Conservation (phyloP, 2,797 vertebrate genomes). For the Carduelis carduelis region DNA sequence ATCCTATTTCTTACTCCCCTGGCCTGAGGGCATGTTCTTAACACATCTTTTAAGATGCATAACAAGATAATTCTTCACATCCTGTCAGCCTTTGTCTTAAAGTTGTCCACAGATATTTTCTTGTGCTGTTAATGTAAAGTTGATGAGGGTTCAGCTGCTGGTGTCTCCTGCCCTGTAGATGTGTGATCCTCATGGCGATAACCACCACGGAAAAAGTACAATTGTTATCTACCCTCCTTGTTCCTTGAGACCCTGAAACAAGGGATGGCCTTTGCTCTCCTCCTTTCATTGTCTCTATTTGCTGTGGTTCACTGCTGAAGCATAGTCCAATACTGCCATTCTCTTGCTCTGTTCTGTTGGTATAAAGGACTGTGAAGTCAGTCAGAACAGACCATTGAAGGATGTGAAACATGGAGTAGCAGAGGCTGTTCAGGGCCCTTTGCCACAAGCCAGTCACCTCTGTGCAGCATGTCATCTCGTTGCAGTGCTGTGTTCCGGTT, state of each 20-base stretch:
- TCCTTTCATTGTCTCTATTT: neutral
- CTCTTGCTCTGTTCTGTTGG: neutral
- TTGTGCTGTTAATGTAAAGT: neutral
- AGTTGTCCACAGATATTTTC: neutral
- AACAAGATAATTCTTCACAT: neutral
- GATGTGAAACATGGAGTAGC: neutral
- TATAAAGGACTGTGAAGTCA: neutral
- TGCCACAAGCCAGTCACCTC: neutral
- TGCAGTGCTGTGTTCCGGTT: rapidly evolving
- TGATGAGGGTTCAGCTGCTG: neutral
- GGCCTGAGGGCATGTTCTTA: neutral
- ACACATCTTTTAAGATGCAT: neutral
- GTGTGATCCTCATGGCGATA: neutral
- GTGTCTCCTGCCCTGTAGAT: neutral
- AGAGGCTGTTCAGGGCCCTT: neutral
- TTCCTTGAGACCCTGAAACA: neutral
- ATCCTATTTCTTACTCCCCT: neutral
- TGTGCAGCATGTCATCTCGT: neutral
- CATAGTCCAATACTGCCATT: neutral
- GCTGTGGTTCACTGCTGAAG: neutral
- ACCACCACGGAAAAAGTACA: rapidly evolving
- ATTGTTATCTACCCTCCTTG: neutral
- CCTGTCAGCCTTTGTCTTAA: neutral
- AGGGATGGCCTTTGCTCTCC: neutral
- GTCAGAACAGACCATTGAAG: neutral